Evolutionary conservation across 1,140 invertebrate species (phyloP), one percentile per base, ranked within the genome.

Genomic region (Amyelois transitella): DNA sequence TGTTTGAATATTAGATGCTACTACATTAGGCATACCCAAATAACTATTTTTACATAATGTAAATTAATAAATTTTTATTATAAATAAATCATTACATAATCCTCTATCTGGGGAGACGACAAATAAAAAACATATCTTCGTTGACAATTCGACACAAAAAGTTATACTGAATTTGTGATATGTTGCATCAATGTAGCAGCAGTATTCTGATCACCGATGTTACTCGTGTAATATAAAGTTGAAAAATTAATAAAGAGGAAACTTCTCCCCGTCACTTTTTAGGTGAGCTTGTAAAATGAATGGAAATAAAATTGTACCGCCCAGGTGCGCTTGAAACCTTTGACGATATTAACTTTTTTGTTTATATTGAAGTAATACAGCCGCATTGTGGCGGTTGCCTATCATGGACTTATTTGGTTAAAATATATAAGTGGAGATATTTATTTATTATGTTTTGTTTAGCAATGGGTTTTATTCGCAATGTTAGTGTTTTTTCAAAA

Each of bases 231-330:
- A 85, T 86, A 85, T 79, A 83, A 86, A 86, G 81, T 86, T 86
- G 78, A 85, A 86, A 86, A 86, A 86, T 86, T 86, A 86, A 86
- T 86, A 86, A 86, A 85, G 83, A 83, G 69, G 73, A 76, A 86
- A 86, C 74, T 86, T 83, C 66, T 74, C 43, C 69, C 66, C 68
- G 76, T 60, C 73, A 78, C 76, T 84, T 84, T 83, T 81, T 86
- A 83, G 81, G 75, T 79, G 70, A 77, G 81, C 81, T 80, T 84
- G 77, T 84, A 83, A 86, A 84, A 84, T 83, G 81, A 86, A 86
- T 84, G 81, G 78, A 81, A 86, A 84, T 81, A 84, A 86, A 83
- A 86, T 78, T 80, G 78, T 86, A 83, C 70, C 69, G 72, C 80
- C 79, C 83, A 86, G 83, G 83, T 86, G 83, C 76, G 78, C 76